Conservation (phyloP, 92 coral and sea anemone species). For the Metridium senile region DNA sequence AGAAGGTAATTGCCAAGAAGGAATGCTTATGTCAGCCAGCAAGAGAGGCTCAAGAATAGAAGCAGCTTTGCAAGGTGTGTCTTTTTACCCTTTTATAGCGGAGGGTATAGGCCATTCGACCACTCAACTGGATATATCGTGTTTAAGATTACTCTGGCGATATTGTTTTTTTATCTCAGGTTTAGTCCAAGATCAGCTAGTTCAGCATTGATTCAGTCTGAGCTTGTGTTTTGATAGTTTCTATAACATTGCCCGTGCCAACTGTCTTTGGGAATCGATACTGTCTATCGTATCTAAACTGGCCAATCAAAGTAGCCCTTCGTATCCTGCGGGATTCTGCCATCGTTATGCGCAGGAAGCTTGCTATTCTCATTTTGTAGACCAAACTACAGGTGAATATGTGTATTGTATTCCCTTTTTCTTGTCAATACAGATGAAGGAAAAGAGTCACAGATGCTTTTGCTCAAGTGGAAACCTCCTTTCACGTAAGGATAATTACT, state of each 20-base stretch:
- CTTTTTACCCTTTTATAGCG: background rate
- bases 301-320: background rate
- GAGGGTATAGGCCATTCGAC: slow-evolving; percentile 4
- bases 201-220: background rate
- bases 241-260: too few relatives aligned
- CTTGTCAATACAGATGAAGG: slow-evolving; percentile 53
- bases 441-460: slow-evolving; percentile 72
- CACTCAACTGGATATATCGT: background rate
- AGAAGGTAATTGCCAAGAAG: slow-evolving; percentile 9
- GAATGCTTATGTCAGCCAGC: slow-evolving; percentile 16
- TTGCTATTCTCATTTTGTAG: background rate
- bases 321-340: background rate
- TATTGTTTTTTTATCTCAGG: background rate
- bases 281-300: too few relatives aligned
- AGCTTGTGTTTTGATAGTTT: background rate
- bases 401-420: too few relatives aligned
- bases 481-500: slow-evolving; percentile 60
- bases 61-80: slow-evolving; percentile 51
- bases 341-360: background rate
- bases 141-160: background rate
- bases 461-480: slow-evolving; percentile 76
- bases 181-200: background rate
- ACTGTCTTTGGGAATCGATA: too few relatives aligned
- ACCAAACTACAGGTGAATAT: too few relatives aligned
- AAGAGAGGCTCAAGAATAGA: slow-evolving; percentile 35